These are phyloP conservation scores for Proterorhinus semilunaris DNA, from an alignment of 2,113 vertebrate species.

Conservation along the genomic window DNA sequence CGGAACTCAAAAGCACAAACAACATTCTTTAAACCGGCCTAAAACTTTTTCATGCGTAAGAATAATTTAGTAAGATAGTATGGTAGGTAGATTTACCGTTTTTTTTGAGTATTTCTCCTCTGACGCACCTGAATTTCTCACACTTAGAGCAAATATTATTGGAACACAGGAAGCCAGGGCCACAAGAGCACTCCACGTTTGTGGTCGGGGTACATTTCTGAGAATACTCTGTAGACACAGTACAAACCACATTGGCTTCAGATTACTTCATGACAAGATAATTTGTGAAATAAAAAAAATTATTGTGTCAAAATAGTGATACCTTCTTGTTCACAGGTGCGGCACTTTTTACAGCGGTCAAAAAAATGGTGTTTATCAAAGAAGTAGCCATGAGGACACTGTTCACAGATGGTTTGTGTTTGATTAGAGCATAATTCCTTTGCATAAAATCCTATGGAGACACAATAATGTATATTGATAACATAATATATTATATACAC, in stretches of 20 bases:
- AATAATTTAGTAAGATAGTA: neutral
- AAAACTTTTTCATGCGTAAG: neutral
- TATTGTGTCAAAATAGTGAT: constrained; percentile 8
- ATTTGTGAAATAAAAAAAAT: neutral
- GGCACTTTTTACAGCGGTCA: constrained; percentile 44
- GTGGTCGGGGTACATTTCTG: constrained; percentile 47
- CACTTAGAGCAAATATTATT: constrained; percentile 49
- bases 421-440: constrained; percentile 9
- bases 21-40: neutral
- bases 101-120: constrained; percentile 9
- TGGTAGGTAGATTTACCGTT: constrained; percentile 41
- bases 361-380: neutral
- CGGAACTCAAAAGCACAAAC: no score
- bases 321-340: constrained; percentile 55
- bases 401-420: constrained; percentile 18
- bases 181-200: constrained; percentile 50
- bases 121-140: constrained; percentile 23
- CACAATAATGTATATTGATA: neutral
- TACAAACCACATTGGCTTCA: constrained; percentile 1
- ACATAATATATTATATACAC: no score
- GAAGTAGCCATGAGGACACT: constrained; percentile 31
- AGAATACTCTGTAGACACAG: constrained; percentile 42
- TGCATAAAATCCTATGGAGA: constrained; percentile 41
- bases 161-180: constrained; percentile 59
- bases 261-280: neutral